These are phyloP conservation scores for Eilema depressum DNA, from an alignment of 2,888 invertebrate genomes.

Conservation along the genomic window DNA sequence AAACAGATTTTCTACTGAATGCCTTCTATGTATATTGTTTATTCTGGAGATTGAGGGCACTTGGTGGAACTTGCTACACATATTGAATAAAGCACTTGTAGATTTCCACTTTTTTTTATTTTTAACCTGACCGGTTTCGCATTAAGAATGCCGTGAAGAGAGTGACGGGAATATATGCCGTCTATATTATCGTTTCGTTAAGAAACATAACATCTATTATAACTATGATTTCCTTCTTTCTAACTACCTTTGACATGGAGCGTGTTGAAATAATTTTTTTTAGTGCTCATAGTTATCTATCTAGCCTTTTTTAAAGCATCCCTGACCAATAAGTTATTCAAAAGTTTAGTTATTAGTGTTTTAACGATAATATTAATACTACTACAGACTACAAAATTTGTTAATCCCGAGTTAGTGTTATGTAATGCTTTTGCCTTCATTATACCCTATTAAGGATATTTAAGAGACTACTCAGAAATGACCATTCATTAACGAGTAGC, in stretches of 20 bases:
- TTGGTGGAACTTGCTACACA: no score
- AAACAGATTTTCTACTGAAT: no score
- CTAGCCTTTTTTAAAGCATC: background rate
- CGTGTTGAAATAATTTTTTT: background rate
- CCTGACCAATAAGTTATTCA: background rate
- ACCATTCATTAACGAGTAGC: background rate
- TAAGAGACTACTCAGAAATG: background rate
- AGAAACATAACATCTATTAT: no score
- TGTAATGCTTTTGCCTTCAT: background rate
- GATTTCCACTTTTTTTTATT: no score
- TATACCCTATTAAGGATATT: background rate
- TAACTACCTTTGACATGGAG: background rate
- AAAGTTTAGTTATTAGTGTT: background rate
- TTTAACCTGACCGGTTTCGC: no score
- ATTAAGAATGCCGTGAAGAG: no score
- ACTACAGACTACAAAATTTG: constrained; percentile 7
- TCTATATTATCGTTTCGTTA: background rate
- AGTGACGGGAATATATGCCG: no score
- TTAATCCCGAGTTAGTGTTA: constrained; percentile 2
- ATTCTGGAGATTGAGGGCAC: no score
- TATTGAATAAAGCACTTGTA: no score
- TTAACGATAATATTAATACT: background rate
- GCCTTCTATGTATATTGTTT: no score
- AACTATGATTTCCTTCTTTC: background rate
- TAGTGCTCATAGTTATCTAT: background rate